These are phyloP conservation scores for rat (Rattus norvegicus) DNA, from an alignment of 2,113 vertebrate genomes.

Conservation along the genomic window DNA sequence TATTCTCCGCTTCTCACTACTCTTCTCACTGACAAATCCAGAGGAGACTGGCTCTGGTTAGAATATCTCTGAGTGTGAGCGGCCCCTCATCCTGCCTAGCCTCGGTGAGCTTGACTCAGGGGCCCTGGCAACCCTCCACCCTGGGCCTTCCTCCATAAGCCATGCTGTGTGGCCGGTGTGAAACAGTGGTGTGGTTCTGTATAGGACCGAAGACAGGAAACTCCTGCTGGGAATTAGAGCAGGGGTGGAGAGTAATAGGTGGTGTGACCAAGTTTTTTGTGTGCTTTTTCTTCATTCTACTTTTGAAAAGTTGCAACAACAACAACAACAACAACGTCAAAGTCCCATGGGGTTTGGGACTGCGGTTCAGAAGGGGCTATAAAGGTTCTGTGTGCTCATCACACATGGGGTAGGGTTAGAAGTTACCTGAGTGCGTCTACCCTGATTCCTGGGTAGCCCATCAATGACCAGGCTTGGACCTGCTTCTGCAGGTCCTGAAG, in stretches of 20 bases:
- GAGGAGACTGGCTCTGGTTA: background rate
- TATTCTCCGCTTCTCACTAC: background rate
- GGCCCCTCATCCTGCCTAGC: background rate
- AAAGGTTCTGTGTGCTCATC: background rate
- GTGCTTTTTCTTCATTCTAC: background rate
- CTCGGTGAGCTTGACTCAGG: background rate
- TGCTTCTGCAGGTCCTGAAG: background rate
- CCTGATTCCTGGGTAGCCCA: accelerated
- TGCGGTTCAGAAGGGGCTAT: background rate
- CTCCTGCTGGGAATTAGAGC: background rate
- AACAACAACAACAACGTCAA: too few species aligned
- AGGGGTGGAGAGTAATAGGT: too few species aligned
- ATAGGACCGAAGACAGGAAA: background rate
- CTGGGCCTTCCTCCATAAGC: background rate
- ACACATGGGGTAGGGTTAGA: background rate
- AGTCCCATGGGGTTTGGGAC: background rate
- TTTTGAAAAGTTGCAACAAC: background rate
- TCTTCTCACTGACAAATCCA: background rate
- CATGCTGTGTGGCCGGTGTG: background rate
- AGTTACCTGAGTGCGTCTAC: background rate
- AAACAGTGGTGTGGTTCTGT: background rate
- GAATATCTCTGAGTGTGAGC: background rate
- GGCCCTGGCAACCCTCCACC: background rate
- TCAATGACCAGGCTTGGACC: background rate
- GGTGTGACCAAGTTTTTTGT: background rate